Evolutionary conservation across 2,113 vertebrate species (phyloP), one percentile per base, ranked within the genome.

Genomic region (Hippopotamus amphibius): DNA sequence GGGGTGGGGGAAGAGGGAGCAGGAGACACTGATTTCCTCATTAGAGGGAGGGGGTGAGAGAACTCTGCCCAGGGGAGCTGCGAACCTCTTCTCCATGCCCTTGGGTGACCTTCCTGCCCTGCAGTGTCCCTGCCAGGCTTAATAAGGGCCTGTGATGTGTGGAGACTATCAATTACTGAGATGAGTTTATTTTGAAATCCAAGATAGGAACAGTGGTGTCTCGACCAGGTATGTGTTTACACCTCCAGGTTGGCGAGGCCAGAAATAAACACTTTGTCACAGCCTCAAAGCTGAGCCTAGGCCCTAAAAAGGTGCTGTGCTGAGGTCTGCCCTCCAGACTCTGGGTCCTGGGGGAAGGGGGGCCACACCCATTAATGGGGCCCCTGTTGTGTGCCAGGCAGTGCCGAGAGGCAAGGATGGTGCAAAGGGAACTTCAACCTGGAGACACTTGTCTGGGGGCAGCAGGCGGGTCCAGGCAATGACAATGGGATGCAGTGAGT

Each of bases 131-230:
- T 88, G 93, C 88, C 76, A 85, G 93, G 71, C 66, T 41, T 97
- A 97, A 97, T 98, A 59, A 97, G 76, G 76, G 93, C 82, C 88
- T 96, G 59, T 6, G 59, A 0, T 30, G 53, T 9, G 24, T 43
- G 0, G 41, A 96, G 74, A 95, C 93, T 41, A 3, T 85, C 96
- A 91, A 97, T 98, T 97, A 98, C 1, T 0, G 84, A 88, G 88
- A 72, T n/a, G 84, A 95, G 97, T 97, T 97, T 97, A 82, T 95
- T 98, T 90, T 96, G 96, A 97, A 93, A 85, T 86, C 95, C 69
- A 41, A 95, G 96, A 94, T 72, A 88, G 88, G 85, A 61, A 74
- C 0, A 69, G 65, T 17, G 7, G 50, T 53, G 96, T 97, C 96
- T 94, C 46, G 7, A 28, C 66, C 77, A 82, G 97, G 84, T 90